Evolutionary conservation across 30 jellyfish, hydroid and myxozoan genomes (phyloP).

Genomic region (Aurelia coerulea): DNA sequence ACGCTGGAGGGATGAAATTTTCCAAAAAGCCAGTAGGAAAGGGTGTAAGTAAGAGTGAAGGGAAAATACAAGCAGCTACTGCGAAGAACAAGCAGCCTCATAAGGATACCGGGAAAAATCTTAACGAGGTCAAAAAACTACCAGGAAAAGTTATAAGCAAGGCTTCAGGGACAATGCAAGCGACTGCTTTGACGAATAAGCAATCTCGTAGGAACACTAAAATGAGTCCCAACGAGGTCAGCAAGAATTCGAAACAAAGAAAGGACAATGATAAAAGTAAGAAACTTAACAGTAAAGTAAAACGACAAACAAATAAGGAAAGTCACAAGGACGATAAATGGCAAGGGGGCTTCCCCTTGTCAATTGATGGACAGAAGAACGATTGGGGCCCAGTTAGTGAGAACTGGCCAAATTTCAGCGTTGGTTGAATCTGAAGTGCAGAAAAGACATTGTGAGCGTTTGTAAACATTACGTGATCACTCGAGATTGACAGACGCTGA

Average conservation of each 20-base stretch:
- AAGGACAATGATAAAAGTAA: neutral
- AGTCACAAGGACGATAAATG: neutral
- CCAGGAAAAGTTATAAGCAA: neutral
- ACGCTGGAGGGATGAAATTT: neutral
- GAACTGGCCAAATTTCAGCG: slow-evolving; percentile 72
- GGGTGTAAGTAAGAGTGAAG: neutral
- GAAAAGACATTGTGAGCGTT: too few relatives aligned
- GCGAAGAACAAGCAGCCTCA: neutral
- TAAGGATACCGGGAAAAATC: neutral
- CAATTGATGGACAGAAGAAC: slow-evolving; percentile 47
- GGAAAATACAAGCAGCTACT: neutral
- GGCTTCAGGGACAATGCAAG: neutral
- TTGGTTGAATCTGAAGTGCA: slow-evolving; percentile 7
- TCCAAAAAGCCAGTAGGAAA: too few relatives aligned
- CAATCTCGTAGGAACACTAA: neutral
- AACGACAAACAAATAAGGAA: slow-evolving; percentile 6
- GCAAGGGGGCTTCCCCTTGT: slow-evolving; percentile 36
- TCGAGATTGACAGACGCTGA: too few relatives aligned
- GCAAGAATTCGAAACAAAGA: neutral
- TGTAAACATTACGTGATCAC: too few relatives aligned
- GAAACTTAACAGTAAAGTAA: neutral
- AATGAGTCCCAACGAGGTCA: neutral
- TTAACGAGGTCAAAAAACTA: neutral
- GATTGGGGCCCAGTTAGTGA: slow-evolving; percentile 89
- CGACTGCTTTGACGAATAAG: neutral